phyloP scores from a whole-genome alignment of 2,797 vertebrate species.

The Sebastes minor region DNA sequence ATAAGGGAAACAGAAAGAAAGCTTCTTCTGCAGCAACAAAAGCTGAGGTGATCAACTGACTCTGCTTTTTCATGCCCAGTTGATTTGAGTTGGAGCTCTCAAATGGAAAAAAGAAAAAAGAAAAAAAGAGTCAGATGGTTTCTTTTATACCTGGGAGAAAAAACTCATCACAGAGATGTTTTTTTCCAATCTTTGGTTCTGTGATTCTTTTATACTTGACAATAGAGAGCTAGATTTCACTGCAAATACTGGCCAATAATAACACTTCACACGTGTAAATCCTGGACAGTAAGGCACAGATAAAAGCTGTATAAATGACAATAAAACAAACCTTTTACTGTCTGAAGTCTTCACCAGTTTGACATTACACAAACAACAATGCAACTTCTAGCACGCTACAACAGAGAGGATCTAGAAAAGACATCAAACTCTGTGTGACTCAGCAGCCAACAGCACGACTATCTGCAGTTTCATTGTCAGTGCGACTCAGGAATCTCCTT shows the following conservation, averaged over 20 bases:
- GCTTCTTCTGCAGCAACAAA: slow-evolving; percentile 47
- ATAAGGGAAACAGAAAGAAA: slow-evolving; percentile 37
- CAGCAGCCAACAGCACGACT: slow-evolving; percentile 17
- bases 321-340: not conserved
- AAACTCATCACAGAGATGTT: not conserved
- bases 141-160: slow-evolving; percentile 37
- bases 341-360: slow-evolving; percentile 4
- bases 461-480: slow-evolving; percentile 16
- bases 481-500: slow-evolving; percentile 21
- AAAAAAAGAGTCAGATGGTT: slow-evolving; percentile 17
- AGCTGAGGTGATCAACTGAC: slow-evolving; percentile 42
- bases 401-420: slow-evolving; percentile 15
- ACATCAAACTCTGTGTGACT: slow-evolving; percentile 35
- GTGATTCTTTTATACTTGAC: slow-evolving; percentile 18
- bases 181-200: slow-evolving; percentile 1
- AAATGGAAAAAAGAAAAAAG: not conserved
- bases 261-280: not conserved
- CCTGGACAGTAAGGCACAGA: not conserved
- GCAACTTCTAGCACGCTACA: not conserved
- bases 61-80: slow-evolving; percentile 30
- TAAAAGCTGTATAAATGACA: slow-evolving; percentile 6
- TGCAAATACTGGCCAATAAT: not conserved
- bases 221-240: not conserved
- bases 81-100: slow-evolving; percentile 49
- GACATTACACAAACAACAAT: slow-evolving; percentile 23